Conservation (phyloP, 1,140 invertebrate genomes). For the Halesus radiatus region DNA sequence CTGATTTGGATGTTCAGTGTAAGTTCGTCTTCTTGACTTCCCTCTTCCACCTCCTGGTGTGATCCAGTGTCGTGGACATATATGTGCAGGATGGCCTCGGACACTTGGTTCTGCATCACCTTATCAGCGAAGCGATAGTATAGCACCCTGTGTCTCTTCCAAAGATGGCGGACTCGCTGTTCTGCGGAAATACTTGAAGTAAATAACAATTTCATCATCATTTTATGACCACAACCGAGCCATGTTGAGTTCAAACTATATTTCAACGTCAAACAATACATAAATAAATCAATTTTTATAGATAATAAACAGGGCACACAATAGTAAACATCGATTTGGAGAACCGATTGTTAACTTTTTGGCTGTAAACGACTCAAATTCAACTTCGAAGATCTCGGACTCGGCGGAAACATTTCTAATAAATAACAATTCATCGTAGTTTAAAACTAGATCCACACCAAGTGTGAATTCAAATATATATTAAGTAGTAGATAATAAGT, state of each 20-base stretch:
- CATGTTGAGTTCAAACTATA: too few relatives aligned
- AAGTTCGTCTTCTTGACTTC: constrained; percentile 43
- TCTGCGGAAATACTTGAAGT: background rate
- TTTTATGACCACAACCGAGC: too few relatives aligned
- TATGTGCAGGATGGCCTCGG: constrained; percentile 71
- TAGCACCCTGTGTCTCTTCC: constrained; percentile 67
- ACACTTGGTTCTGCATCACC: constrained; percentile 69
- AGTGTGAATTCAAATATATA: too few relatives aligned
- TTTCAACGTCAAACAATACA: background rate
- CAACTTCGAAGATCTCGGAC: too few relatives aligned
- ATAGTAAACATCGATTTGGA: too few relatives aligned
- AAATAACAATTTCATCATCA: too few relatives aligned
- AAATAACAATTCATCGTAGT: too few relatives aligned
- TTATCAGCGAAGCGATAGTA: constrained; percentile 73
- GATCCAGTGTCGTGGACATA: constrained; percentile 65
- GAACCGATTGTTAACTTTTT: too few relatives aligned
- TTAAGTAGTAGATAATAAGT: too few relatives aligned
- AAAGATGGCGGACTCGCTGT: constrained; percentile 11
- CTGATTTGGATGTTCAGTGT: constrained; percentile 65
- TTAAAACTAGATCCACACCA: too few relatives aligned
- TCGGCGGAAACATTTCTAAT: too few relatives aligned
- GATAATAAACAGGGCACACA: background rate
- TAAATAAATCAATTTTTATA: background rate
- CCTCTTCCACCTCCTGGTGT: constrained; percentile 2
- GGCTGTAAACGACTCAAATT: too few relatives aligned